These are phyloP conservation scores for Tragelaphus buxtoni DNA, from an alignment of 2,113 vertebrate genomes.

Conservation along the genomic window DNA sequence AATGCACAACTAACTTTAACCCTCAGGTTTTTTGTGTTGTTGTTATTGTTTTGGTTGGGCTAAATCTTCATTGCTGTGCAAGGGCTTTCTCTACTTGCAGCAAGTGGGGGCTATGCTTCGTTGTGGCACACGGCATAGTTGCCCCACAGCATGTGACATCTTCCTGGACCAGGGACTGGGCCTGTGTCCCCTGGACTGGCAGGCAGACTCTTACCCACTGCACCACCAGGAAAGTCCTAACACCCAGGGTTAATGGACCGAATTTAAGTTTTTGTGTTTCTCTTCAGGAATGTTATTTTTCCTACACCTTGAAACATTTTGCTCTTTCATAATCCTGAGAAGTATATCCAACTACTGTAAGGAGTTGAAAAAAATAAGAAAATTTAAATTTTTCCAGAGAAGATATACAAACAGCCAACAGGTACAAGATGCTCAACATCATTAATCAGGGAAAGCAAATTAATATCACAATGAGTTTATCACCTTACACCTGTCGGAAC, in stretches of 20 bases:
- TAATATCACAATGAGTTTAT: not conserved
- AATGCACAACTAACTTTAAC: not conserved
- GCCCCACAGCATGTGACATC: not conserved
- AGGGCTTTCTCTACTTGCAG: not conserved
- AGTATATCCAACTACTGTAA: not conserved
- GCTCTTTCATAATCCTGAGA: not conserved
- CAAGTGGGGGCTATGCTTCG: not conserved
- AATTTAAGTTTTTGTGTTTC: not conserved
- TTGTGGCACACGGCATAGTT: not conserved
- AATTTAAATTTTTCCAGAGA: not conserved
- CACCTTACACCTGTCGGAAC: not conserved
- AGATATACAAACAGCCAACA: not conserved
- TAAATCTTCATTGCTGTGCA: not conserved
- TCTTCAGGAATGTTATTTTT: not conserved
- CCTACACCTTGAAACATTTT: not conserved
- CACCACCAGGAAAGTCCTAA: not conserved
- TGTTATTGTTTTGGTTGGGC: not conserved
- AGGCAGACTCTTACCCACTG: not conserved
- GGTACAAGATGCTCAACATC: not conserved
- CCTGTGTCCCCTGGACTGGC: not conserved
- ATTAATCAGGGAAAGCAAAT: not conserved
- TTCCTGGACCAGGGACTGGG: not conserved
- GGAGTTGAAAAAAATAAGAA: not conserved
- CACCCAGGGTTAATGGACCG: not conserved
- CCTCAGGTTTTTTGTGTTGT: not conserved